Evolutionary conservation across 2,797 vertebrate species (phyloP), one percentile per base, ranked within the genome.

Genomic region (Prunella strophiata): DNA sequence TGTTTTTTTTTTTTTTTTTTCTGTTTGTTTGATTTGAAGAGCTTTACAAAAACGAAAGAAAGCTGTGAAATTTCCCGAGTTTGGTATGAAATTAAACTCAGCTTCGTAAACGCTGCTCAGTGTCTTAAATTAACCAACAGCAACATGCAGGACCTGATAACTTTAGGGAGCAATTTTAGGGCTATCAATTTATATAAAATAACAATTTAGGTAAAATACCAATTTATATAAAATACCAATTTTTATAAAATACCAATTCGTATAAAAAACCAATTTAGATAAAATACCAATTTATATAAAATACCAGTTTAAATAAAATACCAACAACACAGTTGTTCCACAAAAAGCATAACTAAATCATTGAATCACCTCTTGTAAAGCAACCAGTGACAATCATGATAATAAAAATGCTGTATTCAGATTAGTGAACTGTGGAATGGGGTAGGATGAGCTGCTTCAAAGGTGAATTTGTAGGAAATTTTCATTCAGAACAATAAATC

Each of bases 1-100:
- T 36, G 36, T 8, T 38, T 54, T n/a, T 12, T 30, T 36, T 12
- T 38, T 40, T 58, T 43, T 78, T 42, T 6, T 10, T 68, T 19
- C 3, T 11, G 27, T 85, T 85, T n/a, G 63, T 61, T 85, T 85
- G 79, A 77, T 95, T 96, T 94, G 91, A 97, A 96, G 90, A 97
- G 63, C 95, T 97, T 97, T 95, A 81, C 95, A 96, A 93, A 97
- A 97, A 93, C 96, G 0, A 65, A 71, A 94, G 94, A 95, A 98
- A 97, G 88, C 85, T 95, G 63, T 93, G 91, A 95, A 88, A 87
- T 97, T 66, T 91, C 89, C 93, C 91, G 7, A 94, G 67, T 95
- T 94, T 93, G 78, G 93, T 90, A 87, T 72, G 93, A 89, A 96
- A 93, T 94, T 66, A 59, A 89, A 65, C 86, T 97, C 92, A 95